Base-by-base conservation (phyloP, 2,113 vertebrate genomes). In the Menura novaehollandiae region DNA sequence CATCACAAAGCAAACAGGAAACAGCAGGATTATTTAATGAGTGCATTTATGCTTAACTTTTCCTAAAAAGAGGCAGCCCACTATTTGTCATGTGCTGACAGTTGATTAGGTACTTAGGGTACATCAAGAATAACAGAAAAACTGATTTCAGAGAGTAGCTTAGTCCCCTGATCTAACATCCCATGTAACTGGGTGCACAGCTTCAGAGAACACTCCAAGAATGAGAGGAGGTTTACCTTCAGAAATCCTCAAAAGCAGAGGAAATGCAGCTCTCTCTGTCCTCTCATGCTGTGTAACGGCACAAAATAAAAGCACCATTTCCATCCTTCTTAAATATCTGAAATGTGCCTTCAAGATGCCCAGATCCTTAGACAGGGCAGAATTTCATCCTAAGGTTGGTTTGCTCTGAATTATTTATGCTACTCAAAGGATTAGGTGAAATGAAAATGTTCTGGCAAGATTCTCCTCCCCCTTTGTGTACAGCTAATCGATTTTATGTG, bases 1-100 rank as follows among this genome's bases (percentile, higher is more conserved):
- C 76, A 85, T 79, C 79, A 92, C 85, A 95, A 94, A 91, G 83
- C 77, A 79, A 96, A 89, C 77, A 92, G 94, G 91, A 97, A 96
- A 78, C 64, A 77, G 80, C 33, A 60, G 67, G 91, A 88, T 88
- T 92, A 55, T 68, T 91, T 72, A 75, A 88, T 63, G 67, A 96
- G 84, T 49, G 66, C 68, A 49, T 86, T 92, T 96, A 89, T 92
- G 93, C 84, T 92, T 92, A 86, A 51, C 44, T 88, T 94, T 90
- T 74, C 64, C 80, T 76, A 59, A 88, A 92, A 91, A 85, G 87
- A 91, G 80, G n/a, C 73, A 81, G 82, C 51, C 41, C 23, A 28
- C 39, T 86, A 51, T 66, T 81, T 89, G 74, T 91, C 75, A 60
- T 51, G 64, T 73, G 68, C 84, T 85, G 72, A 87, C 51, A 64